A percentile compares a stretch with the other conserved stretches of the same genome.
These are phyloP conservation scores for Lucifuga dentata DNA, from an alignment of 2,113 vertebrate species.

Conservation along the genomic window DNA sequence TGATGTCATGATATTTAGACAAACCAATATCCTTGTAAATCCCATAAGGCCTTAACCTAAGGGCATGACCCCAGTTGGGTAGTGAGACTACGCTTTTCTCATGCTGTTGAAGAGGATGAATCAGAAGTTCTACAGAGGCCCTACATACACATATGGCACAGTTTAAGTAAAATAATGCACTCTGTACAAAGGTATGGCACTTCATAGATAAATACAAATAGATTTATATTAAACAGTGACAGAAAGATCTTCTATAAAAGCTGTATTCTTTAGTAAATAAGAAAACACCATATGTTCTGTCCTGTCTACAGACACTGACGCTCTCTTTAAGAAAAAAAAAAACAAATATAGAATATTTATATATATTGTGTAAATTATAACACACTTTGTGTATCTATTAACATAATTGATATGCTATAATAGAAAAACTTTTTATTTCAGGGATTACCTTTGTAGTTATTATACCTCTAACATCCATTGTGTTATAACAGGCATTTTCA, in stretches of 20 bases:
- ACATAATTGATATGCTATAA: not conserved
- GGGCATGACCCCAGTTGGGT: conserved; percentile 27
- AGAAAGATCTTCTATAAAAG: conserved; percentile 5
- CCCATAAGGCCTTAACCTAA: conserved; percentile 28
- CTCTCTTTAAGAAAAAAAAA: not conserved
- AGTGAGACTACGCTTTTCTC: conserved; percentile 5
- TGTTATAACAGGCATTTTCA: conserved; percentile 8
- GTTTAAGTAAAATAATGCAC: not conserved
- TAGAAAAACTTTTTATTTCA: not conserved
- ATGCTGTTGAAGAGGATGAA: conserved; percentile 17
- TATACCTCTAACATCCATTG: not conserved
- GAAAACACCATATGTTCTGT: not conserved
- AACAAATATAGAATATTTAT: too few species aligned
- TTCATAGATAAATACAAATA: too few species aligned
- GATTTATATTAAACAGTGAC: conserved; percentile 15
- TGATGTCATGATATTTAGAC: conserved; percentile 16
- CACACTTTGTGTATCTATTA: not conserved
- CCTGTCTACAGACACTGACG: not conserved
- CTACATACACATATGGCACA: conserved; percentile 18
- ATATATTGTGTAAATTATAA: too few species aligned
- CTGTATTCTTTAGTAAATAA: not conserved
- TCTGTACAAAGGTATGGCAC: not conserved
- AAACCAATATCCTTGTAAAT: conserved; percentile 47
- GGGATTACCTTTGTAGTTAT: not conserved
- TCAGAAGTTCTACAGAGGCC: not conserved